A percentile compares a stretch with the other conserved stretches of the same genome.
phyloP scores from a whole-genome alignment of 2,888 invertebrate species.

The Rotaria socialis region DNA sequence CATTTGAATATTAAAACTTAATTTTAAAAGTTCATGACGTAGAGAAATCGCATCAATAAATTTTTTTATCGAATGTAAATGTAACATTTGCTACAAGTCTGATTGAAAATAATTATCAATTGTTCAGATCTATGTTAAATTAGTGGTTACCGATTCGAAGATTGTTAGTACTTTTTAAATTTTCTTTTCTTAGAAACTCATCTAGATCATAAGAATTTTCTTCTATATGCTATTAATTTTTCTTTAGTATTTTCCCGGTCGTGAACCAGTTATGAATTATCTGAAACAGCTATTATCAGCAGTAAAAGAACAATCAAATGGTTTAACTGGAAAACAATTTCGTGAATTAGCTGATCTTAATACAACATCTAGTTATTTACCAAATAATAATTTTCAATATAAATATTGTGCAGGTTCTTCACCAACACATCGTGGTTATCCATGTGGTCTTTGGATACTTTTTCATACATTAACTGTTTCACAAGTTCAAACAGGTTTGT shows the following conservation, averaged over 20 bases:
- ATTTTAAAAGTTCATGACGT: too few relatives aligned
- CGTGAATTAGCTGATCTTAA: neutral
- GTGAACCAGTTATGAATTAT: conserved; percentile 22
- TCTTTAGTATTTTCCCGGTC: conserved; percentile 36
- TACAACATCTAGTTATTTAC: neutral
- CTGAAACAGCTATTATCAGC: neutral
- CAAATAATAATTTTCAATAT: neutral
- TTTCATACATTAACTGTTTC: conserved; percentile 85
- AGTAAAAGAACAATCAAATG: neutral
- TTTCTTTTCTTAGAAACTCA: too few relatives aligned
- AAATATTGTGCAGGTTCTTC: conserved; percentile 75
- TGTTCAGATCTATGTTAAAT: too few relatives aligned
- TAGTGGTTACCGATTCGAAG: too few relatives aligned
- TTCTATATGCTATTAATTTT: too few relatives aligned
- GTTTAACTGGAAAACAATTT: conserved; percentile 16
- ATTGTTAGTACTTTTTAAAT: too few relatives aligned
- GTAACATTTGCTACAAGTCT: too few relatives aligned
- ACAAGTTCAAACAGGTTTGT: conserved; percentile 62
- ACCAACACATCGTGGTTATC: conserved; percentile 74
- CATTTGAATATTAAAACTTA: too few relatives aligned
- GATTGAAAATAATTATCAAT: too few relatives aligned
- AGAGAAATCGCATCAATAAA: too few relatives aligned
- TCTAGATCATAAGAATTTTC: too few relatives aligned
- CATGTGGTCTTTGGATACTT: conserved; percentile 87
- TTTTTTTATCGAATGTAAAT: too few relatives aligned